A percentile compares a stretch with the other conserved stretches of the same genome.
These are phyloP conservation scores for Amiota communis DNA, from an alignment of 2,888 invertebrate genomes.

Conservation along the genomic window DNA sequence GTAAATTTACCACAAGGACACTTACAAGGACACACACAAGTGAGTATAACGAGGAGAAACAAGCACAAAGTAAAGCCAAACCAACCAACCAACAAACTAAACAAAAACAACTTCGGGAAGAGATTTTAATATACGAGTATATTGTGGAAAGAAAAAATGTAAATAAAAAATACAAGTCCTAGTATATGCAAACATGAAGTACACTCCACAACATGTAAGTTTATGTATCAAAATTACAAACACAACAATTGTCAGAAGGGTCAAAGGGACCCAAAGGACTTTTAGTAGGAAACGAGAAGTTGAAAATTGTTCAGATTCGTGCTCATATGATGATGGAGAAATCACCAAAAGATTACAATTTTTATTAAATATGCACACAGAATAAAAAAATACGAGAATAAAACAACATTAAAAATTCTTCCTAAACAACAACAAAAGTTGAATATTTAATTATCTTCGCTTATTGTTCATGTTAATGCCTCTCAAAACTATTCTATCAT, in stretches of 20 bases:
- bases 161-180: too few species aligned
- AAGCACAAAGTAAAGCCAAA: background rate
- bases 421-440: constrained; percentile 36
- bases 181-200: too few species aligned
- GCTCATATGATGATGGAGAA: too few species aligned
- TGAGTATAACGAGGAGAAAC: background rate
- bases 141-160: too few species aligned
- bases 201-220: too few species aligned
- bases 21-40: background rate
- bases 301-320: background rate
- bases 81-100: background rate
- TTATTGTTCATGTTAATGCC: constrained; percentile 21
- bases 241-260: constrained; percentile 8
- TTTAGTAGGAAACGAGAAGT: background rate
- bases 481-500: constrained; percentile 4
- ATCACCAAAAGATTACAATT: background rate
- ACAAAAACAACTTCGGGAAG: constrained; percentile 4
- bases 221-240: too few species aligned
- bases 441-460: constrained; percentile 56
- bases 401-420: constrained; percentile 32
- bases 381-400: background rate
- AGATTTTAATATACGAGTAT: constrained; percentile 16
- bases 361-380: constrained; percentile 21
- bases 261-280: constrained; percentile 6
- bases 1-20: constrained; percentile 3